A percentile compares a stretch with the other conserved stretches of the same genome.
Conservation (phyloP, 2,113 vertebrate species). For the Trinectes maculatus region DNA sequence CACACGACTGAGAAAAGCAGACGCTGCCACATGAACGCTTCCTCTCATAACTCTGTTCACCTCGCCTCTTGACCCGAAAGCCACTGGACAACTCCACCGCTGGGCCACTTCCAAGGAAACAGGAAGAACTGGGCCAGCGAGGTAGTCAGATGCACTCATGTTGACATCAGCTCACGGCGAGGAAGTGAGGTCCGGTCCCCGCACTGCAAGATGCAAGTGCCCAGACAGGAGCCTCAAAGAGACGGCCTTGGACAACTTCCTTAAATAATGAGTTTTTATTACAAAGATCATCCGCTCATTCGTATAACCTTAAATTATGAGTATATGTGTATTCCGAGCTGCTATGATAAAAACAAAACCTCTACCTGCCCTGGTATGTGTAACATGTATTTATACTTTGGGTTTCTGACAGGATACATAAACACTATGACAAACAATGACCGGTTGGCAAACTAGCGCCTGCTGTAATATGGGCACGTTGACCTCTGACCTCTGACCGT, state of each 20-base stretch:
- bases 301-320: constrained; percentile 35
- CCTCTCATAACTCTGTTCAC: constrained; percentile 82
- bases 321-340: constrained; percentile 27
- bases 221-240: constrained; percentile 55
- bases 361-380: constrained; percentile 27
- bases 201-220: constrained; percentile 59
- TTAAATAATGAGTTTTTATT: no score
- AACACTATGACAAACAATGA: constrained; percentile 26
- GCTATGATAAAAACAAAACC: constrained; percentile 52
- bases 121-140: constrained; percentile 66
- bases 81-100: constrained; percentile 69
- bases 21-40: constrained; percentile 79
- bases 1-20: constrained; percentile 80
- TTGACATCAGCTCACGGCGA: constrained; percentile 55
- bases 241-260: constrained; percentile 12
- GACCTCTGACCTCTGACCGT: constrained; percentile 25
- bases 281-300: no score
- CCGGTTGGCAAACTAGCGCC: constrained; percentile 38
- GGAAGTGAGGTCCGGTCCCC: constrained; percentile 63
- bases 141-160: constrained; percentile 66
- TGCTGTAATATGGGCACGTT: no score
- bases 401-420: constrained; percentile 40
- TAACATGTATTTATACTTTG: constrained; percentile 42
- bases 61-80: constrained; percentile 79
- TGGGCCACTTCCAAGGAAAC: constrained; percentile 76